These are phyloP conservation scores for Florisuga fusca DNA, from an alignment of 2,797 vertebrate species.

Conservation along the genomic window DNA sequence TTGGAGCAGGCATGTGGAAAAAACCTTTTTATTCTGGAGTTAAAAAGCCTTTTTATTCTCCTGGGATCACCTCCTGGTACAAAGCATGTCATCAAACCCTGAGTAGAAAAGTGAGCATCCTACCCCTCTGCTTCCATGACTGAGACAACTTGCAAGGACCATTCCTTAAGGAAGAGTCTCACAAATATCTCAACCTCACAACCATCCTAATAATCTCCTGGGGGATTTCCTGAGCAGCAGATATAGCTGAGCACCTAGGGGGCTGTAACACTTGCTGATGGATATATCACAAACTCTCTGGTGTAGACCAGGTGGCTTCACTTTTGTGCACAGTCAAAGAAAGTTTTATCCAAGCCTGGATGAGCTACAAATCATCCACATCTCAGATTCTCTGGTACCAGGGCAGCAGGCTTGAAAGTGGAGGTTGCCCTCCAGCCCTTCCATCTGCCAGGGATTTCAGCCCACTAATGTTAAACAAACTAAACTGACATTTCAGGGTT, in stretches of 20 bases:
- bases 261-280: background rate
- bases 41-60: background rate
- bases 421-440: background rate
- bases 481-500: background rate
- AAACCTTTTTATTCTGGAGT: background rate
- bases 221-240: background rate
- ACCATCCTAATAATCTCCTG: background rate
- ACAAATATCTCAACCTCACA: background rate
- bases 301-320: background rate
- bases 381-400: background rate
- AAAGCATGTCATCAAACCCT: background rate
- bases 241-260: background rate
- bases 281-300: background rate
- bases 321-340: background rate
- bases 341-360: background rate
- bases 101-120: background rate
- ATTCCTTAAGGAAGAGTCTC: background rate
- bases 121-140: background rate
- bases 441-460: background rate
- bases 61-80: background rate
- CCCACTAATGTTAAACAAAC: background rate
- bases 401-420: background rate
- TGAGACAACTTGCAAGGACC: background rate
- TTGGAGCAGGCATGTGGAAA: background rate
- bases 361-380: background rate